Evolutionary conservation across 1,140 invertebrate species (phyloP), one percentile per base, ranked within the genome.

Genomic region (Manduca sexta): DNA sequence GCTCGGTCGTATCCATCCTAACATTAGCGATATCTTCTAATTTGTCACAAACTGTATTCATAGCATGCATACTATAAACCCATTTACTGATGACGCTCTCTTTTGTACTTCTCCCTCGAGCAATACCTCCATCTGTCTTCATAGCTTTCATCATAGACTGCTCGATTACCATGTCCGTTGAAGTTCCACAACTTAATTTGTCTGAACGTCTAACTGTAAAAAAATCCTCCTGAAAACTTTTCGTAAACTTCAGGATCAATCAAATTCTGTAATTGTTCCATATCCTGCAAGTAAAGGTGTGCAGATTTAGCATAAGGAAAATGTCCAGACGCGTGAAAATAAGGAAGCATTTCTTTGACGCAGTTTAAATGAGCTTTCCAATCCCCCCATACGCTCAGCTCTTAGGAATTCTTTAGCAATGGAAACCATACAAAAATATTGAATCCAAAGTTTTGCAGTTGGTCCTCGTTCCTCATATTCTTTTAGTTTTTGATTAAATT

Each of bases 341-440:
- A 84, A 45, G 78, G 81, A 18, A 87, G 58, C 77, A 88, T 88
- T 59, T 59, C 56, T 59, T 56, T 75, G 26, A 80, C 47, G 39
- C 55, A 14, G 34, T 72, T 64, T 26, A 83, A 65, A 69, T 84
- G 77, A 43, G 65, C 57, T 58, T 74, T 37, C 77, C 76, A 85
- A 66, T 84, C 54, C 17, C n/a, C 69, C 79, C 54, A 69, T 70
- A 46, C 71, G 47, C 52, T 83, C 75, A 57, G 72, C 67, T 69
- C 49, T 58, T 50, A 79, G 13, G 52, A 76, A 77, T 40, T 76
- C 52, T 45, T 70, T 70, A 10, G 50, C 56, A 53, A 74, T 52
- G 5, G 64, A 67, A 16, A 74, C 63, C 74, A 74, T 76, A 16
- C 38, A 14, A 66, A 72, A 80, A 61, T 82, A 79, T 60, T 77